Evolutionary conservation across 2,888 invertebrate genomes (phyloP), one percentile per base, ranked within the genome.

Genomic region (Campoplex nolae): DNA sequence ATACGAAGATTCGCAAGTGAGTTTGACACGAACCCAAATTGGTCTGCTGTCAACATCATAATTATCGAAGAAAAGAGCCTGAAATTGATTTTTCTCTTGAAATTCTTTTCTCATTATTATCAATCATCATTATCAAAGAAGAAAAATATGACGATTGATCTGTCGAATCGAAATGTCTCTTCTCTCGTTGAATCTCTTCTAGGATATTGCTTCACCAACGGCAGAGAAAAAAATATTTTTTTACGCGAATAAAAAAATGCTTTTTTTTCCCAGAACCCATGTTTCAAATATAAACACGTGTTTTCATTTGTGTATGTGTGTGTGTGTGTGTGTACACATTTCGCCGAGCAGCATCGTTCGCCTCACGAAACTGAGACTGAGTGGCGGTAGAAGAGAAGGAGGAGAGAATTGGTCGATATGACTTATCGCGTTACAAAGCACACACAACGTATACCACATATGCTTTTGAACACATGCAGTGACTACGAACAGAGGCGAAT

Each of bases 381-480:
- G 76, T 45, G 51, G 73, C 42, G 58, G 68, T 56, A 32, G 67
- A 67, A 54, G 45, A 56, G 71, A 77, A 38, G 77, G 38, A 77
- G 73, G 74, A 79, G 79, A 68, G 83, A 56, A 83, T 83, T 79
- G 86, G 85, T 87, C 87, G 87, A 87, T 87, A 88, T 85, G 86
- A 83, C 85, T 89, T 87, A 85, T 87, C 82, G 84, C 83, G 85
- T 84, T 88, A 86, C 70, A 83, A 79, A 81, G 58, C 80, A 81
- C 85, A 81, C 85, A 80, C 83, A 84, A 42, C 51, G 83, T 68
- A 35, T 58, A 77, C 65, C 28, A 75, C 70, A 80, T 62, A 77
- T 67, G 23, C 70, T 28, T 62, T 38, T 32, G 48, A 51, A 74
- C 45, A 78, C 67, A 51, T 42, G 67, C 75, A 51, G 51, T 65